These are phyloP conservation scores for Malurus leucopterus DNA, from an alignment of 2,797 vertebrate genomes.

Conservation along the genomic window DNA sequence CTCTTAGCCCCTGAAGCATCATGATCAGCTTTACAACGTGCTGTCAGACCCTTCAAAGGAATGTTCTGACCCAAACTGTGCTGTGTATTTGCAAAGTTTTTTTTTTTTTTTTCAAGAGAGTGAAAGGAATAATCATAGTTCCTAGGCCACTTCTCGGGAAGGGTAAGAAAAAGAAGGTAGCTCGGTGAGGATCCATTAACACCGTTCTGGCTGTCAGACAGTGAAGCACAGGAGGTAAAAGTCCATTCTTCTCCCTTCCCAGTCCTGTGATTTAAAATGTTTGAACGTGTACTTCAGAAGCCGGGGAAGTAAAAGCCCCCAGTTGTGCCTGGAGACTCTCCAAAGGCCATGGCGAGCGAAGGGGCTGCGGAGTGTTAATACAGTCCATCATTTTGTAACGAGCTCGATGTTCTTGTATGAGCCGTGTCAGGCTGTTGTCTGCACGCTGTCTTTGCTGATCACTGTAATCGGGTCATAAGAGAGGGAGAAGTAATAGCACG, in stretches of 20 bases:
- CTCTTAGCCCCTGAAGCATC: background rate
- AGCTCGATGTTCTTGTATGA: conserved; percentile 31
- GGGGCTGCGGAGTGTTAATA: conserved; percentile 52
- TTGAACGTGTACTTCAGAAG: conserved; percentile 38
- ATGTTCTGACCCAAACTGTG: rapidly evolving
- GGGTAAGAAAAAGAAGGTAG: background rate
- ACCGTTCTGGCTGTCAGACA: background rate
- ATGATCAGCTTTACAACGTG: background rate
- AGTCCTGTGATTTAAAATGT: conserved; percentile 39
- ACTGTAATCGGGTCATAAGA: conserved; percentile 74
- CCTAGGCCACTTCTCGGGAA: background rate
- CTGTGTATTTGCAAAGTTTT: background rate
- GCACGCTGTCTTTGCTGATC: conserved; percentile 65
- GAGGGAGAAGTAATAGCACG: conserved; percentile 70
- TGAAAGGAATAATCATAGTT: background rate
- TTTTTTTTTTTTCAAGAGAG: conserved; percentile 8
- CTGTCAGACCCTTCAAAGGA: background rate
- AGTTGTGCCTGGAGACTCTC: conserved; percentile 31
- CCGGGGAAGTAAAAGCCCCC: conserved; percentile 19
- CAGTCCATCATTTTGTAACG: conserved; percentile 52
- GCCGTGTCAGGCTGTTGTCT: conserved; percentile 59
- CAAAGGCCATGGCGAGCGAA: background rate
- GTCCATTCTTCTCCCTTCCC: conserved; percentile 43
- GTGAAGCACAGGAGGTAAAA: conserved; percentile 20
- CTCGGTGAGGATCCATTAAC: conserved; percentile 3